Base-by-base conservation (phyloP, 2,888 invertebrate species). In the Mechanitis messenoides region DNA sequence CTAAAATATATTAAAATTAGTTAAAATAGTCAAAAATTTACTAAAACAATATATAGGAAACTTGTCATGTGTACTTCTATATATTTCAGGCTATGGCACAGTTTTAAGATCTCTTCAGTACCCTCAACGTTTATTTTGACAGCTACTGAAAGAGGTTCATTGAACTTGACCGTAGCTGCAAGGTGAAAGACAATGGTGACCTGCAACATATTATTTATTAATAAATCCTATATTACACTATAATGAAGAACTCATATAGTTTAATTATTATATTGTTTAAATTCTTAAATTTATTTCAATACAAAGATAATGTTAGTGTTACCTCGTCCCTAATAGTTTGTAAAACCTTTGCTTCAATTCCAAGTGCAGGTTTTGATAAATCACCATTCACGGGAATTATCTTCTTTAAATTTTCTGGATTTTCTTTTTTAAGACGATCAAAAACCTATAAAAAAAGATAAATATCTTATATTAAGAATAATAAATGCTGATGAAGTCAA, bases 361-460 rank as follows among this genome's bases (percentile, higher is more conserved):
- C 96, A 60, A 96, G 84, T 68, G 94, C 92, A 28, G 93, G 92
- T 72, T 93, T 90, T 57, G 93, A 93, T 66, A 96, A 93, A 81
- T 96, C 96, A 54, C 96, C 95, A 68, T 91, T 91, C 55, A 95
- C 91, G n/a, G 94, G 92, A 61, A 92, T 85, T 53, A 95, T 91
- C 82, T 95, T 95, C 72, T 89, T 90, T 68, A 95, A 80, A 72
- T 91, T 92, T 68, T 88, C 81, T 28, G 94, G 93, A 61, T 91
- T 90, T 71, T 92, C 92, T 73, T 90, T 87, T 73, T 93, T 91
- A 58, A 95, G 78, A 70, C 91, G 90, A 73, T 93, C 92, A 77
- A 94, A 95, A 31, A 95, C 85, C 95, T 95, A 74, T 2, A 85
- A 85, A 33, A 38, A 20, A 20, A 20, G 20, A 20, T 20, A 20